Conservation (phyloP, 1,140 invertebrate species). For the Drosophila kurseongensis region DNA sequence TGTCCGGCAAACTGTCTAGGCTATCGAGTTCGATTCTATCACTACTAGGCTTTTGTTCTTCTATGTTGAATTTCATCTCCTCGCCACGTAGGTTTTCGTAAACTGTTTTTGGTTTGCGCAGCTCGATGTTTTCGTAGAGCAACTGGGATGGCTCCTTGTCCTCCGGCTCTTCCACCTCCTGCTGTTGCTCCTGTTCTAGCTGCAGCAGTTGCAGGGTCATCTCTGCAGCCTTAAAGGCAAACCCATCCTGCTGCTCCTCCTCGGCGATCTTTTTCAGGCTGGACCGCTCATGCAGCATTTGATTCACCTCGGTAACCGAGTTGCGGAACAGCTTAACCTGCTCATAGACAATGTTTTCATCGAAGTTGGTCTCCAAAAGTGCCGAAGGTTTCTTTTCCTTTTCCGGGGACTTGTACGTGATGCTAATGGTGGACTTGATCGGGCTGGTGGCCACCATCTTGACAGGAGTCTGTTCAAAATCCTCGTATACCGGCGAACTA, state of each 20-base stretch:
- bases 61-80: slow-evolving; percentile 69
- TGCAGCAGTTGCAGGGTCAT: slow-evolving; percentile 70
- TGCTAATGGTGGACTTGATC: slow-evolving; percentile 88
- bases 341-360: slow-evolving; percentile 88
- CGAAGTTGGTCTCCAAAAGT: slow-evolving; percentile 80
- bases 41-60: slow-evolving; percentile 34
- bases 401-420: slow-evolving; percentile 86
- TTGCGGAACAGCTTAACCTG: slow-evolving; percentile 90
- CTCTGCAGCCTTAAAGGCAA: slow-evolving; percentile 72
- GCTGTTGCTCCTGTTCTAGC: slow-evolving; percentile 44
- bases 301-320: slow-evolving; percentile 91
- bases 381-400: slow-evolving; percentile 62
- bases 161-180: slow-evolving; percentile 18
- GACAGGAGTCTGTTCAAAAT: slow-evolving; percentile 77
- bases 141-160: slow-evolving; percentile 40
- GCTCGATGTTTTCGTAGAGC: slow-evolving; percentile 83
- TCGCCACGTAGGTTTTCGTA: slow-evolving; percentile 86
- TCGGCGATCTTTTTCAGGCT: slow-evolving; percentile 73
- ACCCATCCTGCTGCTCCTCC: slow-evolving; percentile 61
- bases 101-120: slow-evolving; percentile 84
- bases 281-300: slow-evolving; percentile 84
- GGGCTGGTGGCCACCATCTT: slow-evolving; percentile 84
- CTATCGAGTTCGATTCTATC: slow-evolving; percentile 78
- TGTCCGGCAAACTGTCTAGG: slow-evolving; percentile 77
- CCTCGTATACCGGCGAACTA: slow-evolving; percentile 77